Evolutionary conservation across 2,888 invertebrate genomes (phyloP).

Genomic region (Zygogramma bicolorata): DNA sequence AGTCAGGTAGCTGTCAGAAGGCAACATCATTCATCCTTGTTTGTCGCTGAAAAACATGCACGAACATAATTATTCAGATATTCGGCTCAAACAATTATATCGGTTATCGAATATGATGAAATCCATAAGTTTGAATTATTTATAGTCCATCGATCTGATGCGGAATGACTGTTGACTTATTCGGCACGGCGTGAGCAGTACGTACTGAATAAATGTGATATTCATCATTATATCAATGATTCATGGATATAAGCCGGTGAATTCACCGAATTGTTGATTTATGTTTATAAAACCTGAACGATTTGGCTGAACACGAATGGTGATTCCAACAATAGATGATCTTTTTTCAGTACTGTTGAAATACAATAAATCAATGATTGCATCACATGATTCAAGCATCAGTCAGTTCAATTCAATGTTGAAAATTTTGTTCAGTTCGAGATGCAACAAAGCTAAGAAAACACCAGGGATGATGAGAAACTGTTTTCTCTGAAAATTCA

Average conservation of each 20-base stretch:
- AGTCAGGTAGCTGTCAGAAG: not conserved
- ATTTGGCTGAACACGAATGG: no score
- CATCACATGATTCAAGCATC: no score
- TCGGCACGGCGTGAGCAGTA: not conserved
- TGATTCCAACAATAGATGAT: no score
- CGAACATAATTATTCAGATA: conserved; percentile 2
- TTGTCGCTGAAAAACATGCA: not conserved
- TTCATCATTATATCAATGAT: conserved; percentile 4
- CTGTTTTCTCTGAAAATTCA: no score
- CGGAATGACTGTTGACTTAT: conserved; percentile 11
- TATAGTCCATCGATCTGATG: conserved; percentile 7
- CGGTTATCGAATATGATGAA: conserved; percentile 8
- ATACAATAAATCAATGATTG: no score
- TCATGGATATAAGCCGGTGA: not conserved
- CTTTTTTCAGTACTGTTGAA: no score
- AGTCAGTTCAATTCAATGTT: no score
- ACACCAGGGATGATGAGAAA: no score
- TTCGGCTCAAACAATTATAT: not conserved
- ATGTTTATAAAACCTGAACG: not conserved
- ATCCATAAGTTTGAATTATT: conserved; percentile 15
- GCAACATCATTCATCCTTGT: not conserved
- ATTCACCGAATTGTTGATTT: not conserved
- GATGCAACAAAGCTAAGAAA: no score
- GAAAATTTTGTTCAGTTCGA: no score
- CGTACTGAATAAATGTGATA: conserved; percentile 7